Evolutionary conservation across 2,797 vertebrate species (phyloP), one percentile per base, ranked within the genome.

Genomic region (Anas georgica): DNA sequence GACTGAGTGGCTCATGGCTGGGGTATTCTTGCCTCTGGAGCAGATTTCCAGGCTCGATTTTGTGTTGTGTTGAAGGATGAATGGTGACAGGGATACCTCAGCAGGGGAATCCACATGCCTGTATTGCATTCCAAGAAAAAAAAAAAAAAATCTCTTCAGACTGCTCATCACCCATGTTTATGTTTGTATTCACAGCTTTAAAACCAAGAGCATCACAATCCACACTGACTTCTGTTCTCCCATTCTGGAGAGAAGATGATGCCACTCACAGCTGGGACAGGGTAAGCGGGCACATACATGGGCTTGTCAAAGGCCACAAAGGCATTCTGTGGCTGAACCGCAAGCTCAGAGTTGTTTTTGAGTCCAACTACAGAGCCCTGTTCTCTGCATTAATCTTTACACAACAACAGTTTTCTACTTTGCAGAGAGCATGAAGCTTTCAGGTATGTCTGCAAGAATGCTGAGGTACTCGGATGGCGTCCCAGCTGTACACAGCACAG

Each of bases 331-430:
- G 31, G 26, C 64, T 83, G 54, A 89, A 66, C 56, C 12, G 45
- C 52, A 59, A 93, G 70, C 48, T 76, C 77, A 69, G 33, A 14
- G 58, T 46, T 79, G 39, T 17, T 56, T 90, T 90, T 56, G 90
- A 91, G 74, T 52, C 77, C 91, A 94, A 86, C 76, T 82, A 91
- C 83, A 91, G 70, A 88, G 60, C 43, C 52, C 72, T 33, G 22
- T 28, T 76, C 63, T 59, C 35, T 29, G 25, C 29, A 90, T 67
- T 84, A 50, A 90, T 56, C 59, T 80, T 78, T 60, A 70, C n/a
- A 77, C 16, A 77, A 37, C 25, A 90, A 37, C 12, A 35, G 28
- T 92, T 91, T 79, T 37, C 54, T 72, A 0, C 77, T 78, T 75
- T 52, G 63, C 54, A 80, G 43, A 88, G 55, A 54, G 37, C 6